Conservation (phyloP, 2,113 vertebrate genomes). For the Falcunculus frontatus region DNA sequence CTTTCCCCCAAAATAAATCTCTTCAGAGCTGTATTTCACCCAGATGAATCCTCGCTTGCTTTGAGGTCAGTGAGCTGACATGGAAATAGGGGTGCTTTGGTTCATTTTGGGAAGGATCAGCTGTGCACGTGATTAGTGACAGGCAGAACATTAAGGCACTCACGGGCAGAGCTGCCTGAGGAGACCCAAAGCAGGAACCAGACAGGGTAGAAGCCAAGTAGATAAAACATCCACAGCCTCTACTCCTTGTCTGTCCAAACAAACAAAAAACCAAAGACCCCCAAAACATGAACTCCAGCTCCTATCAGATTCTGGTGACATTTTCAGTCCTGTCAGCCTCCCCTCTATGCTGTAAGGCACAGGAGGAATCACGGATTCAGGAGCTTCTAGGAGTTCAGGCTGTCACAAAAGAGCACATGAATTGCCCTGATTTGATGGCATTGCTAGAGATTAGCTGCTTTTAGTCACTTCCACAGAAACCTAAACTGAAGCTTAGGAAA, state of each 20-base stretch:
- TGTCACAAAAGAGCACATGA: background rate
- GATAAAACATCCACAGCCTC: background rate
- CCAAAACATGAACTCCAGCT: background rate
- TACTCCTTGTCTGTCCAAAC: background rate
- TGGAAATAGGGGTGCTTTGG: background rate
- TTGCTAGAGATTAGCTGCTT: background rate
- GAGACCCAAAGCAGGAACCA: background rate
- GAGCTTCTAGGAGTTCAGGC: background rate
- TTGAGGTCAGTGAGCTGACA: background rate
- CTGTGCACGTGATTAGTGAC: background rate
- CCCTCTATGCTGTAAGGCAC: background rate
- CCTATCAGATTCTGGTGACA: background rate
- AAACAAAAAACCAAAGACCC: background rate
- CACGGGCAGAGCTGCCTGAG: background rate
- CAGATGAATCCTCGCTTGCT: background rate
- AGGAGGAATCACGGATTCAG: background rate
- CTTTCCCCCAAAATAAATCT: background rate
- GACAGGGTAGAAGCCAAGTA: background rate
- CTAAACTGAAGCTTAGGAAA: background rate
- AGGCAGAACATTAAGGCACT: background rate
- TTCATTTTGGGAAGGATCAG: background rate
- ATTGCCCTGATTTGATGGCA: background rate
- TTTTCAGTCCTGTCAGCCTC: background rate
- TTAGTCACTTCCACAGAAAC: background rate
- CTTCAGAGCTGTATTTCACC: background rate